These are phyloP conservation scores for Pachymerium ferrugineum DNA, from an alignment of 2,888 invertebrate genomes.

Conservation along the genomic window DNA sequence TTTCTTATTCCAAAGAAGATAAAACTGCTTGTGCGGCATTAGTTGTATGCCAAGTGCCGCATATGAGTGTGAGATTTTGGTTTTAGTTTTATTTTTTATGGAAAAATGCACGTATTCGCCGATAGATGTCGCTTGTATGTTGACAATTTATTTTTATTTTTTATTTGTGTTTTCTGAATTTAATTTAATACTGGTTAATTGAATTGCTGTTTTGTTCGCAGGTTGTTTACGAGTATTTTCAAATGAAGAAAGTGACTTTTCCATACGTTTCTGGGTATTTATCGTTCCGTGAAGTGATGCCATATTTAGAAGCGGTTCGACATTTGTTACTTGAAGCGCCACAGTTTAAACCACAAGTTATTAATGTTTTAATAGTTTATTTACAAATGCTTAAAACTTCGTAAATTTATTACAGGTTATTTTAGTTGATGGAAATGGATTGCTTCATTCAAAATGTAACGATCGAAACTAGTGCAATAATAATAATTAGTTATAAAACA, in stretches of 20 bases:
- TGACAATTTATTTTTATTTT: too few species aligned
- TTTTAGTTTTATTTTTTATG: neutral
- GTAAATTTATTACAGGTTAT: neutral
- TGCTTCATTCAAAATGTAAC: neutral
- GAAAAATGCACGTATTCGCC: too few species aligned
- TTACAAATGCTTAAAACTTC: neutral
- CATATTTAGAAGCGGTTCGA: neutral
- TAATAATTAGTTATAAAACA: neutral
- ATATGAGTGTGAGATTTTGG: neutral
- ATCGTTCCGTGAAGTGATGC: neutral
- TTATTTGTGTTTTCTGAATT: too few species aligned
- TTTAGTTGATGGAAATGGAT: neutral
- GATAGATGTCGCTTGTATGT: too few species aligned
- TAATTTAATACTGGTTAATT: too few species aligned
- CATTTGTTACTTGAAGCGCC: neutral
- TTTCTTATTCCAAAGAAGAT: neutral
- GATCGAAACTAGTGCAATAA: neutral
- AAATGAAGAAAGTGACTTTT: neutral
- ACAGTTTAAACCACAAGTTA: neutral
- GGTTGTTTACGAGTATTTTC: neutral
- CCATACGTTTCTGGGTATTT: neutral
- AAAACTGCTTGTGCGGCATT: neutral
- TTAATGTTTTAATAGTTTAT: too few species aligned
- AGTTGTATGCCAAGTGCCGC: neutral
- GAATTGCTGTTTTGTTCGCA: neutral